Percentiles rank a stretch among this genome's conserved stretches.
Conservation (phyloP, 2,888 invertebrate species). For the Galerucella calmariensis region DNA sequence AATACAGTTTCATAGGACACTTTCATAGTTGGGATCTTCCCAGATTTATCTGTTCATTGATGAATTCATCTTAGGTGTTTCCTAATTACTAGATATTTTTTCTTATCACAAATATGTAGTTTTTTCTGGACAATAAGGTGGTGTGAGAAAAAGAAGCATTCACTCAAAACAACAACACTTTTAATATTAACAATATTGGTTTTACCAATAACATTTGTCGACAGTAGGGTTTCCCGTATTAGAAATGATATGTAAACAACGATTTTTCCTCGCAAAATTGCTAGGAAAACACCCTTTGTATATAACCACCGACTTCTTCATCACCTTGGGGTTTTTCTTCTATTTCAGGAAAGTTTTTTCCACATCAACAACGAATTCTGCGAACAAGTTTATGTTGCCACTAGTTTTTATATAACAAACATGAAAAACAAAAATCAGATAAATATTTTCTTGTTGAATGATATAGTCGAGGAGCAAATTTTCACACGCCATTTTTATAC, state of each 20-base stretch:
- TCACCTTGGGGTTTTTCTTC: constrained; percentile 9
- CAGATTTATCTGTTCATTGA: no score
- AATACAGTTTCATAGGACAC: no score
- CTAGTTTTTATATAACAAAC: constrained; percentile 35
- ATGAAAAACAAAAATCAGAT: constrained; percentile 32
- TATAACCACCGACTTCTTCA: neutral
- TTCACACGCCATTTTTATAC: no score
- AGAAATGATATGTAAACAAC: neutral
- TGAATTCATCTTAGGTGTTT: no score
- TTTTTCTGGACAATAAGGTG: no score
- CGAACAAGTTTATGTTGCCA: constrained; percentile 25
- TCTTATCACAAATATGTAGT: no score
- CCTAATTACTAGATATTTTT: no score
- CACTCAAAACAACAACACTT: no score
- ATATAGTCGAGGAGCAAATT: neutral
- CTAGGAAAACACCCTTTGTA: constrained; percentile 31
- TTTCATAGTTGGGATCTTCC: no score
- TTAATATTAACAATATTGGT: neutral
- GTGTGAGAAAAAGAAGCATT: no score
- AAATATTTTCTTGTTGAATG: constrained; percentile 28
- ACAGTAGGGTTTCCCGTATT: neutral
- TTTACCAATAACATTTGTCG: neutral
- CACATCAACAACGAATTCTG: constrained; percentile 22
- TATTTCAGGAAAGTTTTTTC: constrained; percentile 8
- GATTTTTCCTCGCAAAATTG: neutral